Conservation (phyloP, 2,113 vertebrate species). For the Polyodon spathula region DNA sequence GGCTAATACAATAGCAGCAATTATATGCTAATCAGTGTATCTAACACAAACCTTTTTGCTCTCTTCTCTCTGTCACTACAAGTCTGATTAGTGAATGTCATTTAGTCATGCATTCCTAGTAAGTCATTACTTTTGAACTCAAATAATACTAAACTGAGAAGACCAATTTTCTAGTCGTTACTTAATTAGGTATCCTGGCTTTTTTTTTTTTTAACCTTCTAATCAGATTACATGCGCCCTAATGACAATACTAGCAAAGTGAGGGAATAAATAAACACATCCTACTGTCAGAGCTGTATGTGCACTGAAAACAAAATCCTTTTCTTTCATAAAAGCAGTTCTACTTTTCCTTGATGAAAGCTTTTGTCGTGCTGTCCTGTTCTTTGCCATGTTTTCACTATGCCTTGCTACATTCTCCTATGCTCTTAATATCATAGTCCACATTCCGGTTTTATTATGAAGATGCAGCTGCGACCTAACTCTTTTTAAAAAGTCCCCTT, state of each 20-base stretch:
- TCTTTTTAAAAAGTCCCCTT: too few relatives aligned
- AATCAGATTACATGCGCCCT: not conserved
- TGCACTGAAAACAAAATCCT: not conserved
- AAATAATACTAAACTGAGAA: not conserved
- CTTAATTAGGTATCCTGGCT: not conserved
- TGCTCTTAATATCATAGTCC: too few relatives aligned
- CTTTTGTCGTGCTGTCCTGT: not conserved
- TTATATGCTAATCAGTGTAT: constrained; percentile 88
- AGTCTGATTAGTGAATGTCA: constrained; percentile 51
- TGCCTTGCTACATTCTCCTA: too few relatives aligned
- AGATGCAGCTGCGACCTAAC: too few relatives aligned
- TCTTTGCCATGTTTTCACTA: not conserved
- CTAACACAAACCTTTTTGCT: constrained; percentile 65
- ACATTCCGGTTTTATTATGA: too few relatives aligned
- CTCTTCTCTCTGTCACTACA: constrained; percentile 58
- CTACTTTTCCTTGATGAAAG: not conserved
- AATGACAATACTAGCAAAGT: too few relatives aligned
- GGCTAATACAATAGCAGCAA: constrained; percentile 75
- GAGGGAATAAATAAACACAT: not conserved
- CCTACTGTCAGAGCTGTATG: not conserved
- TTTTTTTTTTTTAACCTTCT: not conserved
- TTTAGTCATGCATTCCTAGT: constrained; percentile 70
- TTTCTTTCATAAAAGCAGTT: not conserved
- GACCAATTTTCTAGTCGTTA: not conserved
- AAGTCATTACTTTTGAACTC: constrained; percentile 49